phyloP scores from a whole-genome alignment of 2,797 vertebrate species.

The Platalea minor region DNA sequence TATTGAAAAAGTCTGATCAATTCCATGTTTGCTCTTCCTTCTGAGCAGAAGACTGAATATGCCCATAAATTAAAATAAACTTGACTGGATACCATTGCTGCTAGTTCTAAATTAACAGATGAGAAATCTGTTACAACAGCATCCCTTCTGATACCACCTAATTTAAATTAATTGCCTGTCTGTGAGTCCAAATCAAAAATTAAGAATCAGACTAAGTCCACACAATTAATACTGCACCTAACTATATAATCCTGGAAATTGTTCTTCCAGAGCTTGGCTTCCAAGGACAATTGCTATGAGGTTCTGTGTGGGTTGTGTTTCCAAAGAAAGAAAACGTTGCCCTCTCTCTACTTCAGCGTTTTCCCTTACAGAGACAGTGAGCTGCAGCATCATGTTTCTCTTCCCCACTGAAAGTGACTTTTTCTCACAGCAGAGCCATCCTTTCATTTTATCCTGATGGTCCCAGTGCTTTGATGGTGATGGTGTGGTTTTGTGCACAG shows the following conservation, averaged over 20 bases:
- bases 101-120: constrained; percentile 46
- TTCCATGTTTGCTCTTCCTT: background rate
- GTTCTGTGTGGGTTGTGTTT: background rate
- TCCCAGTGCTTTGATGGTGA: background rate
- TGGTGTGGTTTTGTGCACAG: background rate
- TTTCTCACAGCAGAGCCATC: background rate
- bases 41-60: background rate
- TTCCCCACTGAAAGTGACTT: background rate
- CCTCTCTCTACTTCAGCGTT: background rate
- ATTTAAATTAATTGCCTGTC: constrained; percentile 67
- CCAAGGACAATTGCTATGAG: background rate
- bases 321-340: background rate
- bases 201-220: background rate
- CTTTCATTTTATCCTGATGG: background rate
- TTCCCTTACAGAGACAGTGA: background rate
- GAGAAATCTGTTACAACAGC: constrained; percentile 29
- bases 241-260: constrained; percentile 19
- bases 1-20: background rate
- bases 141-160: constrained; percentile 15
- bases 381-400: background rate
- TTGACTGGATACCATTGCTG: background rate
- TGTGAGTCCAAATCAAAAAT: constrained; percentile 40
- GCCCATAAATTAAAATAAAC: constrained; percentile 42
- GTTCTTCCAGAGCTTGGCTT: background rate
- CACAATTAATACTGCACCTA: background rate